phyloP scores from a whole-genome alignment of 2,797 vertebrate species.

The Argya squamiceps region DNA sequence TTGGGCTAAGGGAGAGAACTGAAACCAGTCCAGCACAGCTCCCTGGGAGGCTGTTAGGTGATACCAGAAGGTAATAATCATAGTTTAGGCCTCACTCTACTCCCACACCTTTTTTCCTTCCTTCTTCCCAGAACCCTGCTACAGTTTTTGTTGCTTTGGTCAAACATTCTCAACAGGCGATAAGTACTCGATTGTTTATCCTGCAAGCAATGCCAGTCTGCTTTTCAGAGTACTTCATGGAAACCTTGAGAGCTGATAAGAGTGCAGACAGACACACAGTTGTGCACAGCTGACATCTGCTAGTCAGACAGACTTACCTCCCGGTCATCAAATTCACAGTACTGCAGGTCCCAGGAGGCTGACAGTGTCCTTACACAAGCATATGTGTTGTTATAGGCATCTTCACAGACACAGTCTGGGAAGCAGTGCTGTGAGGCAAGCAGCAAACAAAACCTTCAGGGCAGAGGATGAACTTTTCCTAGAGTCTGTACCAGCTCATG shows the following conservation, averaged over 20 bases:
- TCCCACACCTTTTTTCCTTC: fast-evolving
- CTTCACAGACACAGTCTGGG: conserved; percentile 97
- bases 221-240: not conserved
- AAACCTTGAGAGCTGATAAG: conserved; percentile 12
- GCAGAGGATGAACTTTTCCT: not conserved
- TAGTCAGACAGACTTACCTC: conserved; percentile 80
- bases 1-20: not conserved
- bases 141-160: not conserved
- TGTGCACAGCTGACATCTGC: not conserved
- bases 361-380: conserved; percentile 92
- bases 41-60: not conserved
- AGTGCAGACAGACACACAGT: not conserved
- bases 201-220: not conserved
- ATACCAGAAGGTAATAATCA: not conserved
- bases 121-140: not conserved
- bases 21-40: not conserved
- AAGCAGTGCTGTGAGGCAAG: conserved; percentile 87
- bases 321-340: conserved; percentile 96
- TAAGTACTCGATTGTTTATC: conserved; percentile 9
- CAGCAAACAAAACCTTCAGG: not conserved
- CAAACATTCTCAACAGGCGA: not conserved
- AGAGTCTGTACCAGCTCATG: not conserved
- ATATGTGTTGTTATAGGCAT: conserved; percentile 95
- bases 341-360: conserved; percentile 86
- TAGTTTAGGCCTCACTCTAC: not conserved